These are phyloP conservation scores for Gari tellinella DNA, from an alignment of 2,888 invertebrate genomes.

Conservation along the genomic window DNA sequence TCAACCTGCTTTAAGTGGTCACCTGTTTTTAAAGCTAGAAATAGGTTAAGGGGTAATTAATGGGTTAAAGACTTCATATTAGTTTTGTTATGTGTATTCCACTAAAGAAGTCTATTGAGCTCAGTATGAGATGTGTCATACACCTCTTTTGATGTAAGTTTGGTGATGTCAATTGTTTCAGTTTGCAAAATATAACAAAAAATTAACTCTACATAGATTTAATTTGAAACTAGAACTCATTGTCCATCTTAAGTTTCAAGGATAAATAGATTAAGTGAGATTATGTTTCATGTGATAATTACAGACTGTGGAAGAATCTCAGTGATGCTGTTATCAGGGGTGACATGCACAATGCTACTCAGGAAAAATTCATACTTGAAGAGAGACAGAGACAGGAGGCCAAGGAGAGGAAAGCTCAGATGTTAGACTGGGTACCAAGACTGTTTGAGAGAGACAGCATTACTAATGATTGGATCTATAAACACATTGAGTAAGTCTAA, in stretches of 20 bases:
- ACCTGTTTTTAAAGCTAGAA: too few relatives aligned
- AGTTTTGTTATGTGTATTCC: too few relatives aligned
- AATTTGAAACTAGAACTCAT: too few relatives aligned
- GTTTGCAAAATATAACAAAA: neutral
- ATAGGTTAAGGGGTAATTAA: too few relatives aligned
- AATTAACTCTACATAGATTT: neutral
- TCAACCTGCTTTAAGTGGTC: too few relatives aligned
- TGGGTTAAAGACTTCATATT: too few relatives aligned
- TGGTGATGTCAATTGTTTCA: too few relatives aligned
- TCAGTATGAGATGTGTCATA: too few relatives aligned
- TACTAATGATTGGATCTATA: constrained; percentile 90
- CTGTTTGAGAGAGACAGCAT: constrained; percentile 88
- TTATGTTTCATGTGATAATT: constrained; percentile 5
- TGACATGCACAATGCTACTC: constrained; percentile 95
- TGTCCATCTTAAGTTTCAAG: too few relatives aligned
- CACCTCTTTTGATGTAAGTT: too few relatives aligned
- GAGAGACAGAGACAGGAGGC: constrained; percentile 92
- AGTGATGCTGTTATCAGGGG: constrained; percentile 92
- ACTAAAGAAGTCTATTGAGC: too few relatives aligned
- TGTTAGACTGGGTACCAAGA: constrained; percentile 90
- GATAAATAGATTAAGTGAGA: too few relatives aligned
- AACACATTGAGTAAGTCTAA: constrained; percentile 88
- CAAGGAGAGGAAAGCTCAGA: constrained; percentile 88
- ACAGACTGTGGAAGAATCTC: constrained; percentile 92
- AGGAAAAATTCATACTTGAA: constrained; percentile 95